phyloP scores from a whole-genome alignment of 2,888 invertebrate genomes.

The Drosophila leonis region DNA sequence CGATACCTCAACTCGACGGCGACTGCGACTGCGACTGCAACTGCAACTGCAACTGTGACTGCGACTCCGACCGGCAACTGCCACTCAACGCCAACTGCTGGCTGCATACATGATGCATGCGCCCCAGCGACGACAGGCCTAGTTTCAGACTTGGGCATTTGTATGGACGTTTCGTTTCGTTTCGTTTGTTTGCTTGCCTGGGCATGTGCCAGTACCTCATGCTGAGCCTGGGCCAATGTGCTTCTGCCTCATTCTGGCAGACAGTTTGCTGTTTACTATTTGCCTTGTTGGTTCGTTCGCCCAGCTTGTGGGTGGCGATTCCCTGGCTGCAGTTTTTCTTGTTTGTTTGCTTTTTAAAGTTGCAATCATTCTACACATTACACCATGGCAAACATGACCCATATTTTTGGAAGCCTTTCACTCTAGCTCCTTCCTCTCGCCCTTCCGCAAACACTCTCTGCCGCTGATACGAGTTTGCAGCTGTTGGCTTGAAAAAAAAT shows the following conservation, averaged over 20 bases:
- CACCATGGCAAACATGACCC: constrained; percentile 84
- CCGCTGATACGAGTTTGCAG: constrained; percentile 30
- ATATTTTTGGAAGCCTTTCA: constrained; percentile 64
- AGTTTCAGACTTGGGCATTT: constrained; percentile 48
- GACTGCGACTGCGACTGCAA: constrained; percentile 22
- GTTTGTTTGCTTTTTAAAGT: constrained; percentile 79
- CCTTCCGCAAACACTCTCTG: not conserved
- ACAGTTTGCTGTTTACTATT: constrained; percentile 67
- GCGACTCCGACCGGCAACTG: constrained; percentile 27
- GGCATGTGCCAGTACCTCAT: constrained; percentile 16
- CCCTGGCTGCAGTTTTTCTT: constrained; percentile 35
- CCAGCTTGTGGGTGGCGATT: constrained; percentile 18
- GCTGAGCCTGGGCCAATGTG: not conserved
- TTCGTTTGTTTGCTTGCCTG: constrained; percentile 50
- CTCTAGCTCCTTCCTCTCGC: not conserved
- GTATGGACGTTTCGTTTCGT: constrained; percentile 56
- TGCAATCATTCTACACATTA: constrained; percentile 84
- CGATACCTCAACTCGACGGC: constrained; percentile 42
- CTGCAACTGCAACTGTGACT: constrained; percentile 33
- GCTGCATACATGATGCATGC: constrained; percentile 60
- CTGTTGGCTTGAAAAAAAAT: constrained; percentile 69
- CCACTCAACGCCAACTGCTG: constrained; percentile 35
- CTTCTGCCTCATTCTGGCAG: constrained; percentile 39
- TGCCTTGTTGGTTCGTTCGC: constrained; percentile 57
- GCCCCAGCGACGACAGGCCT: constrained; percentile 40